A percentile compares a stretch with the other conserved stretches of the same genome.
Evolutionary conservation across 2,797 vertebrate genomes (phyloP).

Genomic region (Amblyraja radiata): DNA sequence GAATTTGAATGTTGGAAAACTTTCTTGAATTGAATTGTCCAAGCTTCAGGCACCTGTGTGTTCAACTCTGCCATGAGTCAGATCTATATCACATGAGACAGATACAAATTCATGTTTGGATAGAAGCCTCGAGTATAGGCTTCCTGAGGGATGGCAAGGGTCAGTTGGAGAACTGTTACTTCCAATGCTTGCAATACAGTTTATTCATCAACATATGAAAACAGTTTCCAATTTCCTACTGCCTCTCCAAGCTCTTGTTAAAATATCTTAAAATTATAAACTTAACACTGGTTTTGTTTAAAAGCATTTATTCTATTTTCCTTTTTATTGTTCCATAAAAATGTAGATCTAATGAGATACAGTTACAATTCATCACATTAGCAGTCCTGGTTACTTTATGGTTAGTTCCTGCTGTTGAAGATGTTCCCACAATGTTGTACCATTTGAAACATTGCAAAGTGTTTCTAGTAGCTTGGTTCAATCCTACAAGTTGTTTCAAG

Average conservation of each 20-base stretch:
- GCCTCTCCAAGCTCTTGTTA: neutral
- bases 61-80: neutral
- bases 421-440: neutral
- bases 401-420: neutral
- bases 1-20: neutral
- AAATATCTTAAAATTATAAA: neutral
- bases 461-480: neutral
- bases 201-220: neutral
- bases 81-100: neutral
- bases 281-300: neutral
- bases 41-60: neutral
- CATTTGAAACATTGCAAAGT: neutral
- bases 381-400: too few species aligned
- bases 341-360: neutral
- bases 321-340: neutral
- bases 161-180: neutral
- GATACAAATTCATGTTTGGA: neutral
- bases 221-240: neutral
- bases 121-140: neutral
- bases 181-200: neutral
- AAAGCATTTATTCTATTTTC: neutral
- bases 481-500: neutral
- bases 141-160: neutral
- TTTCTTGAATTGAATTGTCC: neutral
- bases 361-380: neutral